Percentiles rank a stretch among this genome's conserved stretches.
Conservation (phyloP, 2,113 vertebrate species). For the Rhineura floridana region DNA sequence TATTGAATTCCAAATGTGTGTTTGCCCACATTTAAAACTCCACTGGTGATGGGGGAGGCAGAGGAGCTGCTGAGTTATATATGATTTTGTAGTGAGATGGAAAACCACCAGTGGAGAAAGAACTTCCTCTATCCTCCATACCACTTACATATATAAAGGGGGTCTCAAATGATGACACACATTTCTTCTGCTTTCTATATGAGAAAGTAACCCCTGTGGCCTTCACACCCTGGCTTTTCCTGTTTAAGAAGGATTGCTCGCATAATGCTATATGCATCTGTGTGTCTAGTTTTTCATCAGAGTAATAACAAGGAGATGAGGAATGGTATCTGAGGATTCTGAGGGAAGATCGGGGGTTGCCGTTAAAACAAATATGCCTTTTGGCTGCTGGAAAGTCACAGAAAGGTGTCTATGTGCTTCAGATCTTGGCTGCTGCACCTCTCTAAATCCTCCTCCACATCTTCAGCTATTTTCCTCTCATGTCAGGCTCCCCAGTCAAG, state of each 20-base stretch:
- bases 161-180: not conserved
- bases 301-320: not conserved
- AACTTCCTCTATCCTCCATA: too few relatives aligned
- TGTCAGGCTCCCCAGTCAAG: slow-evolving; percentile 60
- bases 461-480: slow-evolving; percentile 31
- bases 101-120: too few relatives aligned
- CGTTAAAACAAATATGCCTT: not conserved
- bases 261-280: not conserved
- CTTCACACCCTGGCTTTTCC: not conserved
- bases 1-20: not conserved
- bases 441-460: slow-evolving; percentile 30
- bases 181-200: not conserved
- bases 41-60: not conserved
- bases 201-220: not conserved
- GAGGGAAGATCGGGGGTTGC: not conserved
- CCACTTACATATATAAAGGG: not conserved
- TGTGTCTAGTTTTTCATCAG: not conserved
- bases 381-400: not conserved
- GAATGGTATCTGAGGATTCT: not conserved
- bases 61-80: not conserved
- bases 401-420: not conserved
- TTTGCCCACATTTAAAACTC: not conserved
- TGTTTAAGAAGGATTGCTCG: not conserved
- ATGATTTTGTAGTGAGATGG: too few relatives aligned
- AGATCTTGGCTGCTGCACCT: not conserved